Conservation (phyloP, 1,140 invertebrate genomes). For the Lasioglossum albipes region DNA sequence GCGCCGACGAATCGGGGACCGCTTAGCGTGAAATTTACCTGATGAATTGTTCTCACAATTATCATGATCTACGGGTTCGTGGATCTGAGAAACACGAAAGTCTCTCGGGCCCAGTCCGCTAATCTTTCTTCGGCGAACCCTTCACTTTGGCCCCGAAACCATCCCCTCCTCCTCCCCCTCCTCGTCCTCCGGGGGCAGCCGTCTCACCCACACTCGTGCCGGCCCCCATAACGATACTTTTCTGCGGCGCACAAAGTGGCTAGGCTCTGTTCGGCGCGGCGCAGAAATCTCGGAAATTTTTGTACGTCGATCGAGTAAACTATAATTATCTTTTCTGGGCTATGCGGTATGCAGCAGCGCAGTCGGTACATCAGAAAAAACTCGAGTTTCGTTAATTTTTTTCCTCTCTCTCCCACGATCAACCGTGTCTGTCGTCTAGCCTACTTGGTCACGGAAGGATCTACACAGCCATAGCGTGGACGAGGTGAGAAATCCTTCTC, state of each 20-base stretch:
- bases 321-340: conserved; percentile 69
- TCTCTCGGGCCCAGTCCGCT: conserved; percentile 70
- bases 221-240: conserved; percentile 48
- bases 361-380: conserved; percentile 49
- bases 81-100: conserved; percentile 78
- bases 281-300: conserved; percentile 69
- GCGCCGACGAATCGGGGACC: conserved; percentile 57
- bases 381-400: neutral
- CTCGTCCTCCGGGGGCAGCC: conserved; percentile 21
- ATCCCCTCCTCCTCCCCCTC: conserved; percentile 15
- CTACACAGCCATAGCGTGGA: too few species aligned
- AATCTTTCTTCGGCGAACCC: conserved; percentile 78
- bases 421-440: conserved; percentile 30
- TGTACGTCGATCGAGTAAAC: conserved; percentile 64
- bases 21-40: conserved; percentile 76
- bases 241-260: conserved; percentile 36
- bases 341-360: conserved; percentile 63
- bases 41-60: conserved; percentile 80
- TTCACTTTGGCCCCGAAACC: conserved; percentile 72
- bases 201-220: conserved; percentile 51
- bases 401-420: conserved; percentile 36
- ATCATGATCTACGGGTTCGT: conserved; percentile 79
- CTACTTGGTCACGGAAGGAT: conserved; percentile 32
- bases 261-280: conserved; percentile 8
- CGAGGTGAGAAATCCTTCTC: neutral